These are phyloP conservation scores for Phragmatobia fuliginosa DNA, from an alignment of 2,888 invertebrate species.

Conservation along the genomic window DNA sequence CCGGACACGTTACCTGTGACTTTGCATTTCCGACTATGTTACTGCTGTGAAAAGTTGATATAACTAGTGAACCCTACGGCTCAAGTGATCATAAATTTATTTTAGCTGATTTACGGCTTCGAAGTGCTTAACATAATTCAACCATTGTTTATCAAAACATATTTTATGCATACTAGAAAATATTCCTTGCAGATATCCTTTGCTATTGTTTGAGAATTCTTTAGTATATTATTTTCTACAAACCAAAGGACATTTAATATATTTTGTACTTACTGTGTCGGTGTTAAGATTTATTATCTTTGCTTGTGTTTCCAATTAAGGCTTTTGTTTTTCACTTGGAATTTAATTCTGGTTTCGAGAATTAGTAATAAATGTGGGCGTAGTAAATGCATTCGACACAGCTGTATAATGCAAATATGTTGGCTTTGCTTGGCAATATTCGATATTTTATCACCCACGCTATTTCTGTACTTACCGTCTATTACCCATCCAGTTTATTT, in stretches of 20 bases:
- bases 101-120: conserved; percentile 39
- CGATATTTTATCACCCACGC: conserved; percentile 61
- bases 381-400: conserved; percentile 61
- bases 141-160: conserved; percentile 46
- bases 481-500: conserved; percentile 55
- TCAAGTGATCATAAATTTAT: conserved; percentile 34
- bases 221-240: conserved; percentile 34
- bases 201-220: conserved; percentile 43
- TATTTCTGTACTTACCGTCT: conserved; percentile 57
- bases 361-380: conserved; percentile 62
- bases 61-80: conserved; percentile 32
- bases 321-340: conserved; percentile 45
- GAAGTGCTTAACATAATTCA: conserved; percentile 35
- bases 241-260: conserved; percentile 28
- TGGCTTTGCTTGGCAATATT: conserved; percentile 56
- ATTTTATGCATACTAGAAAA: conserved; percentile 44
- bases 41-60: conserved; percentile 39
- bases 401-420: conserved; percentile 68
- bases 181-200: conserved; percentile 50
- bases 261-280: conserved; percentile 23
- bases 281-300: conserved; percentile 33
- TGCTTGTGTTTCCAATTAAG: conserved; percentile 49
- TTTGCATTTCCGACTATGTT: conserved; percentile 22
- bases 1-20: conserved; percentile 36
- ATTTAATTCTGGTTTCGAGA: conserved; percentile 39